Base-by-base conservation (phyloP, 2,888 invertebrate species). In the Epinotia demarniana region DNA sequence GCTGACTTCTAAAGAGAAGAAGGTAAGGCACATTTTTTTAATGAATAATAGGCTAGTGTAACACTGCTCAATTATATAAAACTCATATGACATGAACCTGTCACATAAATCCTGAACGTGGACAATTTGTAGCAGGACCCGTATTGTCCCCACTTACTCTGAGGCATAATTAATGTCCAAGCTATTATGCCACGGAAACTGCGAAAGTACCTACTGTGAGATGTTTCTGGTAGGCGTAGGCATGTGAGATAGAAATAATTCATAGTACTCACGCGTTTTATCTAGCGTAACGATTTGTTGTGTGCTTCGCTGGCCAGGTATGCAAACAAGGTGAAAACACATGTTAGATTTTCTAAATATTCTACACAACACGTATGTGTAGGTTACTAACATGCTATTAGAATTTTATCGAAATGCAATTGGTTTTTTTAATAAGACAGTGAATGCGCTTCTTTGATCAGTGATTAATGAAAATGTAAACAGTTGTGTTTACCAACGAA, bases 1-100 rank as follows among this genome's bases (percentile, higher is more conserved):
- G 77, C 78, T 94, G 33, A 78, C 82, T 2, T 80, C 82, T 9
- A 86, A 92, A 68, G 84, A 76, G 73, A 83, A 81, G 67, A 93
- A 89, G 87, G 93, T 93, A 77, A 84, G 87, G 73, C 61, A 75
- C 16, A 18, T n/a, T 61, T 60, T 60, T 58, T 63, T 19, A 16
- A 18, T 19, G 53, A 9, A 39, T 43, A 62, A 58, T 77, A 78
- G 75, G 75, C 74, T 53, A 46, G 76, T 76, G 55, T 27, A 27
- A 27, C 23, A 27, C 23, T 27, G 23, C 23, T 27, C 23, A 27
- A 27, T 27, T 39, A 9, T 39, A 39, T 9, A 8, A 9, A 9
- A 9, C 8, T 39, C 9, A 46, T 58, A 72, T 72, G 63, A 55
- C 49, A 72, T 23, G 19, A 19, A 19, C 16, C 27, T 55, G 57